Percentiles rank a stretch among this genome's conserved stretches.
These are phyloP conservation scores for Mechanitis mazaeus DNA, from an alignment of 2,888 invertebrate species.

Conservation along the genomic window DNA sequence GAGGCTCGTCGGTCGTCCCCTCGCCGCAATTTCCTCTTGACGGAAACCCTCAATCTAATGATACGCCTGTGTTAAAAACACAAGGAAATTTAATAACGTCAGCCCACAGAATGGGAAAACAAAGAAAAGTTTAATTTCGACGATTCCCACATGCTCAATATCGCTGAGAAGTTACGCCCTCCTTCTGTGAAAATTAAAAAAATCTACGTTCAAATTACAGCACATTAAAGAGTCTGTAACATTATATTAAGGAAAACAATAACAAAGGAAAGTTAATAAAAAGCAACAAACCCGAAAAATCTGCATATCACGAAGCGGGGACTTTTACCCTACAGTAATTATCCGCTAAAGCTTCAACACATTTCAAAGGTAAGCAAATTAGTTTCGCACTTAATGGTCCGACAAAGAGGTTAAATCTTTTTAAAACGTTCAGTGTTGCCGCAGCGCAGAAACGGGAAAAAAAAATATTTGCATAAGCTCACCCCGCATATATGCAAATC, in stretches of 20 bases:
- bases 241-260: conserved; percentile 8
- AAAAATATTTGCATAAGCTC: conserved; percentile 75
- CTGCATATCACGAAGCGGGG: conserved; percentile 69
- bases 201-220: conserved; percentile 19
- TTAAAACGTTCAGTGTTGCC: conserved; percentile 72
- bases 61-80: conserved; percentile 78
- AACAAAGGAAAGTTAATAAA: conserved; percentile 14
- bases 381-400: conserved; percentile 76
- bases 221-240: conserved; percentile 18
- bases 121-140: conserved; percentile 75
- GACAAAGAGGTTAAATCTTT: conserved; percentile 77
- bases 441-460: conserved; percentile 66
- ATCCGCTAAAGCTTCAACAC: conserved; percentile 69
- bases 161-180: conserved; percentile 62
- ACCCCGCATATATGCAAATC: conserved; percentile 70
- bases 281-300: conserved; percentile 41
- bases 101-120: conserved; percentile 64
- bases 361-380: conserved; percentile 77
- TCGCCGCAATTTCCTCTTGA: conserved; percentile 74
- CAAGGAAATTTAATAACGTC: conserved; percentile 77
- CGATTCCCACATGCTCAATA: conserved; percentile 76
- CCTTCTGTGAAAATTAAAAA: conserved; percentile 51
- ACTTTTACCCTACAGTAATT: conserved; percentile 63
- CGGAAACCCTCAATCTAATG: conserved; percentile 78
- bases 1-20: conserved; percentile 68